Evolutionary conservation across 2,888 invertebrate species (phyloP), one percentile per base, ranked within the genome.

Genomic region (Yponomeuta cagnagella): DNA sequence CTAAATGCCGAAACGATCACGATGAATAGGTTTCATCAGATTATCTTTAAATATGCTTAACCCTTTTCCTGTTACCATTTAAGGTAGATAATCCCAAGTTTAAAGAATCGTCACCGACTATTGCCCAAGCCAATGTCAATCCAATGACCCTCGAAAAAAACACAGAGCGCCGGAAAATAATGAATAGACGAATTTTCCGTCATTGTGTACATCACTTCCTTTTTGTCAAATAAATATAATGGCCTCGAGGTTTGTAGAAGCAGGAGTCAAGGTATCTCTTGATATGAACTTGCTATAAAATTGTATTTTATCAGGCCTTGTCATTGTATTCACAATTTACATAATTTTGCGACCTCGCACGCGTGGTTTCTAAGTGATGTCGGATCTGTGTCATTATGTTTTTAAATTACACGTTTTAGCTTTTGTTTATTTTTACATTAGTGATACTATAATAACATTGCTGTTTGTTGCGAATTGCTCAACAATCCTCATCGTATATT

Each of bases 201-300:
- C 37, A 6, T 23, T 58, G 52, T 15, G 15, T 15, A 15, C 52
- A 15, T 5, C 52, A 58, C 52, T 58, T 58, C 52, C 52, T 58
- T 58, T 58, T 15, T 58, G 52, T 64, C 2, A 10, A n/a, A n/a
- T 64, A 10, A n/a, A n/a, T 64, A 64, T 30, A 8, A 64, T 67
- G 52, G 52, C 52, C 33, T 69, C 52, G 23, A 2, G 37, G 67
- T 15, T 31, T 67, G 52, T 58, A 15, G 52, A 4, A 15, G 83
- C 82, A 78, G 77, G 76, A 84, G 87, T 89, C 90, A 90, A 90
- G 90, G 90, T 80, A 77, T 86, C 78, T 82, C 77, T 79, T 63
- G 63, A 63, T 70, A 70, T 81, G 74, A 79, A 80, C 77, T 81
- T 76, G 81, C 81, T 81, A 78, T 80, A 79, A 77, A 76, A 43